Evolutionary conservation across 1,140 invertebrate genomes (phyloP).

Genomic region (Cyclargus thomasi): DNA sequence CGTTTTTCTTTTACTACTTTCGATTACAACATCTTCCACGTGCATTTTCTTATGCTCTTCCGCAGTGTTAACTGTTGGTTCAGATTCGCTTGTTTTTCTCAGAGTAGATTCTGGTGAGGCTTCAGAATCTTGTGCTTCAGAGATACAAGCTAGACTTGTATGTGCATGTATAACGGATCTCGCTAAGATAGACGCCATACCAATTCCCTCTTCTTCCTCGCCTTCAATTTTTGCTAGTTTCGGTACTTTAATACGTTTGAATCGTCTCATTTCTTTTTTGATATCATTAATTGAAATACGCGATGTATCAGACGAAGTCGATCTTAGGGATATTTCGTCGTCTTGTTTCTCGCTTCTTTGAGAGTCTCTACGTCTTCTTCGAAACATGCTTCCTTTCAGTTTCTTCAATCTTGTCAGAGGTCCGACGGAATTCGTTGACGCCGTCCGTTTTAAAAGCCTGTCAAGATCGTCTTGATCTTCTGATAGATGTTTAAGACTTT

Average conservation of each 20-base stretch:
- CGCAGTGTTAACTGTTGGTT: conserved; percentile 43
- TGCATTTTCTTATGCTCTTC: conserved; percentile 37
- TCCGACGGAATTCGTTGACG: conserved; percentile 43
- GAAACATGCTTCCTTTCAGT: conserved; percentile 55
- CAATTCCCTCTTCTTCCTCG: conserved; percentile 76
- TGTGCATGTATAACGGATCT: conserved; percentile 78
- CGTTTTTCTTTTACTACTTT: conserved; percentile 30
- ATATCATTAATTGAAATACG: conserved; percentile 63
- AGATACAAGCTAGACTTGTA: conserved; percentile 77
- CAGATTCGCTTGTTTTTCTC: conserved; percentile 63
- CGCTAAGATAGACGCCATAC: conserved; percentile 79
- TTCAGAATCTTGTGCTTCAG: conserved; percentile 75
- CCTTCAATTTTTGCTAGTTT: conserved; percentile 73
- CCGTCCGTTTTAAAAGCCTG: conserved; percentile 48
- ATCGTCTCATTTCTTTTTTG: conserved; percentile 64
- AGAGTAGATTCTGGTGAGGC: conserved; percentile 61
- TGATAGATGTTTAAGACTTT: conserved; percentile 53
- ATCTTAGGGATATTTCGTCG: conserved; percentile 59
- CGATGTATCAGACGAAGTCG: conserved; percentile 62
- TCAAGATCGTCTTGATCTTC: conserved; percentile 63
- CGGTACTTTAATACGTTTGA: conserved; percentile 65
- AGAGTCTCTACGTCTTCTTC: conserved; percentile 37
- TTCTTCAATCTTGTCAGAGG: conserved; percentile 54
- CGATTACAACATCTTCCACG: conserved; percentile 21
- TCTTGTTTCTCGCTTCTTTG: conserved; percentile 52